Evolutionary conservation across 2,888 invertebrate genomes (phyloP), one percentile per base, ranked within the genome.

Genomic region (Tipula confusa): DNA sequence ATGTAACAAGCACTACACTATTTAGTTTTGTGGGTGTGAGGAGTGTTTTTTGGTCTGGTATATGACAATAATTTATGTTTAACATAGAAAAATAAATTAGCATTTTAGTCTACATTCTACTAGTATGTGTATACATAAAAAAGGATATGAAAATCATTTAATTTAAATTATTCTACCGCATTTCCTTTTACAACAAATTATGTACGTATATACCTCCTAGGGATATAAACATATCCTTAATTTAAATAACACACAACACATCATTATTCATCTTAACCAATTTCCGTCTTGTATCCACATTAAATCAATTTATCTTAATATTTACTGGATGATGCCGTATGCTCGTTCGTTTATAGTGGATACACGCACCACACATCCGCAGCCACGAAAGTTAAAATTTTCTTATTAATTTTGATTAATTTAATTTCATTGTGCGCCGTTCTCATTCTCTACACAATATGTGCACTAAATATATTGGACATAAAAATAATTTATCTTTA

Each of bases 401-500:
- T 64, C 64, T 64, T 64, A 64, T 64, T 64, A 64, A 64, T 24
- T 64, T 64, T 64, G 64, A 64, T 64, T 64, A 64, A 64, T 43
- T 43, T 43, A 43, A 43, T 64, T 43, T 15, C 9, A 64, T 24
- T 24, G 9, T 64, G 13, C 24, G 7, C n/a, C 24, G 64, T 18
- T 64, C 18, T 64, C 13, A n/a, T n/a, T n/a, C n/a, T 33, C 33
- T 33, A 33, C 5, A n/a, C n/a, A n/a, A n/a, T n/a, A n/a, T n/a
- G n/a, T n/a, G n/a, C n/a, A 9, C 11, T 24, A 64, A 64, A 64
- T 64, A n/a, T n/a, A 64, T 64, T 64, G 64, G 24, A 24, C 24
- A 64, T 64, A 24, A 64, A 64, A 64, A 64, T 64, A 64, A 64
- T 64, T 64, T 64, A 64, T 64, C 64, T 18, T 24, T 64, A 64